Conservation (phyloP, 2,113 vertebrate species). For the Puntigrus tetrazona region DNA sequence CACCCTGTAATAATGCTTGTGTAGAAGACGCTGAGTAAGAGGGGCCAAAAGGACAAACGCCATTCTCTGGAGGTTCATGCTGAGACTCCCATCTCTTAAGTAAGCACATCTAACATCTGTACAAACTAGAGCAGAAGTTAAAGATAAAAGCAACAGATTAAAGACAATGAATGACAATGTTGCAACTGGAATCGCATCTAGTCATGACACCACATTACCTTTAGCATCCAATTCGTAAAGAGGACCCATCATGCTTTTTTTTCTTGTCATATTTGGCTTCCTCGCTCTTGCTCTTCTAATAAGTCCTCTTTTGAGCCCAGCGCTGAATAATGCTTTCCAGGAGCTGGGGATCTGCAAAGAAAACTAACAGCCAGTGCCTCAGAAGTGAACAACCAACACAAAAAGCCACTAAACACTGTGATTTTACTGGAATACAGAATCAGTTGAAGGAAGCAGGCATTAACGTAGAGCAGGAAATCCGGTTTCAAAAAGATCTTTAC, state of each 20-base stretch:
- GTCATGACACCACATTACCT: conserved; percentile 75
- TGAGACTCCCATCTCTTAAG: conserved; percentile 95
- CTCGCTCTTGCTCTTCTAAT: conserved; percentile 93
- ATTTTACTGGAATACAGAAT: not conserved
- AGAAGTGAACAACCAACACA: not conserved
- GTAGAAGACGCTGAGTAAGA: conserved; percentile 94
- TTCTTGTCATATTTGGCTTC: conserved; percentile 95
- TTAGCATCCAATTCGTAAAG: conserved; percentile 94
- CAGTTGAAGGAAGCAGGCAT: not conserved
- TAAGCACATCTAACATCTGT: conserved; percentile 92
- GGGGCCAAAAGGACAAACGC: conserved; percentile 95
- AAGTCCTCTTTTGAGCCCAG: conserved; percentile 98
- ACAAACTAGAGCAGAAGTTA: not conserved
- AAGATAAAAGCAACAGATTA: not conserved
- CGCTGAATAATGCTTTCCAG: conserved; percentile 98
- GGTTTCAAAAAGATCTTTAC: conserved; percentile 64
- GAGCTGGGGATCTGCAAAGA: conserved; percentile 82
- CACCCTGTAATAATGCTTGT: conserved; percentile 98
- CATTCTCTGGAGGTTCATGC: conserved; percentile 93
- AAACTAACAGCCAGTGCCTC: not conserved
- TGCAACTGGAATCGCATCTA: not conserved
- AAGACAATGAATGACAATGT: not conserved
- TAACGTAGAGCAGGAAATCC: not conserved
- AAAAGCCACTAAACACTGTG: not conserved
- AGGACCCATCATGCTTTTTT: conserved; percentile 86